Percentiles rank a stretch among this genome's conserved stretches.
These are phyloP conservation scores for Papilio machaon DNA, from an alignment of 1,140 invertebrate species.

Conservation along the genomic window DNA sequence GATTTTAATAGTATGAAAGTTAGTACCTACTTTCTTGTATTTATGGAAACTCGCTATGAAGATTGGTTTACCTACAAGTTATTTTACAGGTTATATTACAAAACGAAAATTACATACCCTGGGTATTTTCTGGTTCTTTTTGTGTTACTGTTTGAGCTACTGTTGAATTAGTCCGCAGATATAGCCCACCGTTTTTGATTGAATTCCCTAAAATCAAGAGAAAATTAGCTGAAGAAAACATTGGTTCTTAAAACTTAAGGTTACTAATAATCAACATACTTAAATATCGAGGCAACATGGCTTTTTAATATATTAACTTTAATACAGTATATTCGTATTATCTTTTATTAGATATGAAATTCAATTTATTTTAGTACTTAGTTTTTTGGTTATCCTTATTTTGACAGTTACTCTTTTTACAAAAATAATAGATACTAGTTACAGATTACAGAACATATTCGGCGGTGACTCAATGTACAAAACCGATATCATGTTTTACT, in stretches of 20 bases:
- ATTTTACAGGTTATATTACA: neutral
- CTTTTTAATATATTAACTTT: neutral
- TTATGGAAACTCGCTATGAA: too few relatives aligned
- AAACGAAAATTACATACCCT: slow-evolving; percentile 2
- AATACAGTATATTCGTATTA: neutral
- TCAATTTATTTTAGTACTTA: neutral
- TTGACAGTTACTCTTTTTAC: neutral
- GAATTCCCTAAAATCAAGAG: slow-evolving; percentile 27
- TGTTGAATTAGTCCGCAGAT: slow-evolving; percentile 41
- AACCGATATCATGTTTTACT: neutral
- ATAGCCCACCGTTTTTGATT: slow-evolving; percentile 17
- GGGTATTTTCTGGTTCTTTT: slow-evolving; percentile 37
- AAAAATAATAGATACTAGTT: neutral
- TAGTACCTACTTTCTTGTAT: too few relatives aligned
- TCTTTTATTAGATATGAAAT: neutral
- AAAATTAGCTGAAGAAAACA: slow-evolving; percentile 11
- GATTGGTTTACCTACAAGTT: too few relatives aligned
- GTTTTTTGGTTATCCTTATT: slow-evolving; percentile 6
- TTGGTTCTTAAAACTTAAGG: neutral
- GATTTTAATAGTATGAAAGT: neutral
- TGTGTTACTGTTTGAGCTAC: slow-evolving; percentile 40
- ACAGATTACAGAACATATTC: neutral
- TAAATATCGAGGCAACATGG: slow-evolving; percentile 24
- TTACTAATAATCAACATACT: slow-evolving; percentile 11
- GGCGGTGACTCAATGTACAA: neutral